phyloP scores from a whole-genome alignment of 2,888 invertebrate species.

The Tipula helvola region DNA sequence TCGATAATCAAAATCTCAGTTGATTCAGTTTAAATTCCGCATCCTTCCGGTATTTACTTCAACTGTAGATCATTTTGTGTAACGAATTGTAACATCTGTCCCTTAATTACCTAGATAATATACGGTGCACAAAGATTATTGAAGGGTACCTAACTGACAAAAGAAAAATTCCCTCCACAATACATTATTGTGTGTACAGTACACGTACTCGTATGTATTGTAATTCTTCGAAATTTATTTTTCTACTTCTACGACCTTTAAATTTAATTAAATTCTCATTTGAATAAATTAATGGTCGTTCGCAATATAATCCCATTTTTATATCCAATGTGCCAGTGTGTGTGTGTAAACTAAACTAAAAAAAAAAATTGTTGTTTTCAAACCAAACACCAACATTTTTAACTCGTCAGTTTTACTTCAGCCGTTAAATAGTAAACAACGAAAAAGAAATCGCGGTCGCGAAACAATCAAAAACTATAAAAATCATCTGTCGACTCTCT shows the following conservation, averaged over 20 bases:
- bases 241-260: neutral
- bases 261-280: neutral
- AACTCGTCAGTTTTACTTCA: neutral
- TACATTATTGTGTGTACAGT: neutral
- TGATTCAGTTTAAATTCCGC: neutral
- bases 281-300: neutral
- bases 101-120: neutral
- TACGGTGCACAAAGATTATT: neutral
- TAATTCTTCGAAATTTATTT: neutral
- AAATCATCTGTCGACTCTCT: neutral
- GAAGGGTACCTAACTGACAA: neutral
- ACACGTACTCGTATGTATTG: neutral
- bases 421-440: neutral
- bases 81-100: neutral
- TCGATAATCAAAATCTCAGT: neutral
- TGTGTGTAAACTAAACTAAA: neutral
- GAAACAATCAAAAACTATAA: neutral
- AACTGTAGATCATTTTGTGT: neutral
- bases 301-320: neutral
- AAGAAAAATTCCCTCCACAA: neutral
- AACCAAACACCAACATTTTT: neutral
- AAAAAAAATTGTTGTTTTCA: neutral
- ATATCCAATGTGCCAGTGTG: neutral
- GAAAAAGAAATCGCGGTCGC: neutral
- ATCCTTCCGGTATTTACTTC: neutral